Base-by-base conservation (phyloP, 2,113 vertebrate species). In the Ctenomys sociabilis region DNA sequence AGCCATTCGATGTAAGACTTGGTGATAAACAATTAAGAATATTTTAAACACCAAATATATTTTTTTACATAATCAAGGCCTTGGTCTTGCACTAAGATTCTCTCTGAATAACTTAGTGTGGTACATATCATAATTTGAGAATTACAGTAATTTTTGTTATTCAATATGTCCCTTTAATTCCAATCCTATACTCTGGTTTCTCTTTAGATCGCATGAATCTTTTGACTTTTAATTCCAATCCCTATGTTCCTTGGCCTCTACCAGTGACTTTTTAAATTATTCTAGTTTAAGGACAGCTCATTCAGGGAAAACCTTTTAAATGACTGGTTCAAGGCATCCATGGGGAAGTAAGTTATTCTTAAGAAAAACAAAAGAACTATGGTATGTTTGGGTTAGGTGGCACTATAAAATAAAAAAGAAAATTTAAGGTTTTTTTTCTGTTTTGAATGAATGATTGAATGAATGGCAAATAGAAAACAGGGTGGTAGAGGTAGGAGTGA, bases 1-100 rank as follows among this genome's bases (percentile, higher is more conserved):
- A 90, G 85, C 95, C 92, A 85, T 84, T 91, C 49, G 16, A 22
- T 72, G 3, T 54, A 70, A 17, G 45, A 84, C 37, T 90, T 85
- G 7, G 4, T 83, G 49, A 83, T 75, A 83, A 96, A 17, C 78
- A 80, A 26, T 85, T 24, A 85, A 52, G 86, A 95, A 92, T 85
- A 90, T 64, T 43, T 93, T 37, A 84, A 89, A 9, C 66, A 81
- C n/a, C 89, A 10, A 7, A 0, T 81, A 9, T 43, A 32, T 14
- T 37, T 90, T 88, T 63, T 77, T 81, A 16, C 87, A 59, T 57
- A 64, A 86, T 66, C 66, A 90, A 12, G 30, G 1, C 19, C 43
- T 84, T 32, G 11, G 37, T 84, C 72, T 89, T 78, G 30, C 8
- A 40, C 22, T 82, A 72, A 75, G 32, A 49, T 73, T 22, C 30